Conservation (phyloP, 2,797 vertebrate species). For the Sebastiscus tertius region DNA sequence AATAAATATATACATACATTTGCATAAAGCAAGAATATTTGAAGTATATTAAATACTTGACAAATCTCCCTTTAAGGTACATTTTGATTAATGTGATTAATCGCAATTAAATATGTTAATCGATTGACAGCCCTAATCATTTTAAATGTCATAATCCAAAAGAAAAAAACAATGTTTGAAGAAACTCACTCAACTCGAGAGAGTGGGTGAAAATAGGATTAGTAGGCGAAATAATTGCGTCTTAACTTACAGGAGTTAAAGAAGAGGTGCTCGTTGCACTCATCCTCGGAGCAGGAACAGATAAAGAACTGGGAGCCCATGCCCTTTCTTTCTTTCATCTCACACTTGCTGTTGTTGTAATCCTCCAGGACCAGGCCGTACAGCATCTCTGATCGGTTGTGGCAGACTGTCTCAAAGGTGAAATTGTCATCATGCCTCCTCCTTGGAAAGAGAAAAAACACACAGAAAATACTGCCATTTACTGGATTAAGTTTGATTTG, state of each 20-base stretch:
- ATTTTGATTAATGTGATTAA: no score
- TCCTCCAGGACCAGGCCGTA: slow-evolving; percentile 85
- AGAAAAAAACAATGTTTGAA: background rate
- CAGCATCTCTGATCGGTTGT: slow-evolving; percentile 83
- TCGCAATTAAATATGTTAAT: no score
- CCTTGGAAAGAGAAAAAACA: slow-evolving; percentile 73
- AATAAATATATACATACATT: no score
- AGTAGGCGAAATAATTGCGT: background rate
- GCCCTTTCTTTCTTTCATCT: slow-evolving; percentile 88
- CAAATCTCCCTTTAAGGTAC: no score
- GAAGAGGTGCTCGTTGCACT: slow-evolving; percentile 87
- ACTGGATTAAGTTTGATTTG: slow-evolving; percentile 7
- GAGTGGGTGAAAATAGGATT: background rate
- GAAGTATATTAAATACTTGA: no score
- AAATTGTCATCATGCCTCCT: slow-evolving; percentile 86
- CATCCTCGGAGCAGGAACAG: slow-evolving; percentile 88
- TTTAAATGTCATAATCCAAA: background rate
- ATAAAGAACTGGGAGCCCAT: slow-evolving; percentile 88
- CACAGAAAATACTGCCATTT: background rate
- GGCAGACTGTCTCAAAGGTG: slow-evolving; percentile 91
- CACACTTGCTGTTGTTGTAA: slow-evolving; percentile 82
- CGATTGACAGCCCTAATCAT: background rate
- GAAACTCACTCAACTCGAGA: background rate
- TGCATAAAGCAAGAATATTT: no score
- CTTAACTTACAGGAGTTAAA: slow-evolving; percentile 84